These are phyloP conservation scores for Cataglyphis livida DNA, from an alignment of 2,888 invertebrate genomes.

Conservation along the genomic window DNA sequence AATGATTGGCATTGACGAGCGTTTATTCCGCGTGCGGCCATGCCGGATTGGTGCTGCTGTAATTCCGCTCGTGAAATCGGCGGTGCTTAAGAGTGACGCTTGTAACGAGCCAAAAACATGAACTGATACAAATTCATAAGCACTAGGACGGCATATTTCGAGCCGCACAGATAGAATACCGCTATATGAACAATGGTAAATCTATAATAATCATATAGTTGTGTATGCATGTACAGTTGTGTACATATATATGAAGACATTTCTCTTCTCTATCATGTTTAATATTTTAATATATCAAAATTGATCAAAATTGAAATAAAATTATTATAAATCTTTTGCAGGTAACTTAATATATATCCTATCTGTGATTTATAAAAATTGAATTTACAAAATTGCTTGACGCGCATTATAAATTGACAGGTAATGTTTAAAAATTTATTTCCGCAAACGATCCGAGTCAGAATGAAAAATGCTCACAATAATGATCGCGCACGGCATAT, in stretches of 20 bases:
- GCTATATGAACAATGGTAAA: conserved; percentile 13
- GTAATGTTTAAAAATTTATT: conserved; percentile 16
- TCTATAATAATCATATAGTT: not conserved
- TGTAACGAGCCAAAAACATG: conserved; percentile 48
- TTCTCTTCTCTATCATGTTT: conserved; percentile 1
- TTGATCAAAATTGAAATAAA: conserved; percentile 54
- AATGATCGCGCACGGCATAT: conserved; percentile 10
- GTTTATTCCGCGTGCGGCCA: conserved; percentile 42
- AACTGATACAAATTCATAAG: conserved; percentile 50
- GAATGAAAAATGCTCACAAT: conserved; percentile 23
- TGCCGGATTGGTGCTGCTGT: conserved; percentile 49
- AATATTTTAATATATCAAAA: conserved; percentile 26
- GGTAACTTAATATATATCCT: conserved; percentile 20
- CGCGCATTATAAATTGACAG: not conserved
- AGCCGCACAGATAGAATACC: conserved; percentile 5
- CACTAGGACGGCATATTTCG: conserved; percentile 3
- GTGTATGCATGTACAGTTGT: not conserved
- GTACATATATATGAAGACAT: not conserved
- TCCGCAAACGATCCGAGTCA: not conserved
- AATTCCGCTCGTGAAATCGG: conserved; percentile 60
- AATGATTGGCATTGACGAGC: conserved; percentile 73
- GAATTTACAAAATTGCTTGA: conserved; percentile 27
- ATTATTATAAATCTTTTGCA: conserved; percentile 49
- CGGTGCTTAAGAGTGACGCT: conserved; percentile 58
- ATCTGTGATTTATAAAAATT: not conserved